Conservation (phyloP, 2,797 vertebrate species). For the Typhlichthys eigenmanni region DNA sequence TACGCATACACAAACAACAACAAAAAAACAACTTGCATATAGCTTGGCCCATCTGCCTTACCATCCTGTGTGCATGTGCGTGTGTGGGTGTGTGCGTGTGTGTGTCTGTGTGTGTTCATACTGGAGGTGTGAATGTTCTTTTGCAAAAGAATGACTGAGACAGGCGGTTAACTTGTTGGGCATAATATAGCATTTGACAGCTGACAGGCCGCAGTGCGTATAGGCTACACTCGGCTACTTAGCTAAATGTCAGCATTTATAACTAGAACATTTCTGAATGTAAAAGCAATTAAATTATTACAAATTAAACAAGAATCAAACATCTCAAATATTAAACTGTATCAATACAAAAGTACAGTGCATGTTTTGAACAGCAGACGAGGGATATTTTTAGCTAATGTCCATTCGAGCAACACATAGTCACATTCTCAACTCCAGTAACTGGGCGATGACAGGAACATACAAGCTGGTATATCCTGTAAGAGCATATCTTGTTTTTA, state of each 20-base stretch:
- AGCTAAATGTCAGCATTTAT: background rate
- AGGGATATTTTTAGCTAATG: too few species aligned
- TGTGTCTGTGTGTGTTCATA: background rate
- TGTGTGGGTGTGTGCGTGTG: slow-evolving; percentile 10
- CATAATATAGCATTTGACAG: slow-evolving; percentile 36
- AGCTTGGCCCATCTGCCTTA: slow-evolving; percentile 34
- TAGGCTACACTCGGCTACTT: slow-evolving; percentile 5
- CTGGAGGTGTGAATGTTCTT: slow-evolving; percentile 49
- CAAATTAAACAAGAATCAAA: too few species aligned
- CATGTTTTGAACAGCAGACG: too few species aligned
- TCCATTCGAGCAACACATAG: slow-evolving; percentile 16
- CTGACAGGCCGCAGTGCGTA: slow-evolving; percentile 4
- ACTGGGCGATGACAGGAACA: slow-evolving; percentile 5
- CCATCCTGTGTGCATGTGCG: slow-evolving; percentile 5
- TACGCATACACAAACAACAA: slow-evolving; percentile 1
- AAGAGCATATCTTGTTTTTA: slow-evolving; percentile 1
- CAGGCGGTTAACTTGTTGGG: slow-evolving; percentile 22
- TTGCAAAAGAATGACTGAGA: slow-evolving; percentile 26
- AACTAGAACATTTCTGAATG: too few species aligned
- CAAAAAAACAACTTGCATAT: background rate
- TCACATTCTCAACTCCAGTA: slow-evolving; percentile 34
- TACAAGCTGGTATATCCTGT: slow-evolving; percentile 9
- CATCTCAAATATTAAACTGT: too few species aligned
- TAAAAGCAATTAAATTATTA: too few species aligned
- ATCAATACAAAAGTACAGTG: too few species aligned